Evolutionary conservation across 2,888 invertebrate genomes (phyloP), one percentile per base, ranked within the genome.

Genomic region (Calameuta pallipes): DNA sequence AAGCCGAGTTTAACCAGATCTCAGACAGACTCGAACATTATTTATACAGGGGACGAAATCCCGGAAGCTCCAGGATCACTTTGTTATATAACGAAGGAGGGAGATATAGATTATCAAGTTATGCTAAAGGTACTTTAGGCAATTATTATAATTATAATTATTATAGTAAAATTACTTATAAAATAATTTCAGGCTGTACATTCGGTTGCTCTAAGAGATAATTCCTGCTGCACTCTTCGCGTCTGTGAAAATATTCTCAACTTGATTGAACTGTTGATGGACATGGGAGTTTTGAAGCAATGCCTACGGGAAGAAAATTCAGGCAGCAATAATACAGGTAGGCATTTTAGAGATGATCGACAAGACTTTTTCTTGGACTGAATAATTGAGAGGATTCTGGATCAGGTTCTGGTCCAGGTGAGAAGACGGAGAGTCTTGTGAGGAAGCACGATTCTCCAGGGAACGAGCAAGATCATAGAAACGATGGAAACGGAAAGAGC

Each of bases 171-270:
- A 2, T 56, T 11, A 71, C 4, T 31, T 0, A n/a, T 6, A 71
- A 2, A 71, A 34, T 33, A 30, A 31, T 35, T 36, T 13, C 89
- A 98, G 95, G 98, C 97, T 11, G 95, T 98, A 0, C 97, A 98
- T 89, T 95, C 96, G 79, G 96, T 98, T 13, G 95, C 97, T 1
- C 94, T 97, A 83, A 95, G 98, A 90, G 98, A 98, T 88, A 95
- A 95, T 81, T 94, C 95, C 80, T 95, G 96, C 86, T 97, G 97
- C 87, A 97, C 97, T 0, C 92, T 98, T 34, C 94, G 98, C 35
- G 97, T 99, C 3, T 96, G 98, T 91, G 98, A 99, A 92, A 96
- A 97, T 2, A 96, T 98, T 87, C 92, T 99, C 31, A 98, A 98
- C 90, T 93, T 99, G 77, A 94, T 98, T 9, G 98, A 99, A 89